Base-by-base conservation (phyloP, 2,888 invertebrate genomes). In the Imbricaverruca yamaguchii region DNA sequence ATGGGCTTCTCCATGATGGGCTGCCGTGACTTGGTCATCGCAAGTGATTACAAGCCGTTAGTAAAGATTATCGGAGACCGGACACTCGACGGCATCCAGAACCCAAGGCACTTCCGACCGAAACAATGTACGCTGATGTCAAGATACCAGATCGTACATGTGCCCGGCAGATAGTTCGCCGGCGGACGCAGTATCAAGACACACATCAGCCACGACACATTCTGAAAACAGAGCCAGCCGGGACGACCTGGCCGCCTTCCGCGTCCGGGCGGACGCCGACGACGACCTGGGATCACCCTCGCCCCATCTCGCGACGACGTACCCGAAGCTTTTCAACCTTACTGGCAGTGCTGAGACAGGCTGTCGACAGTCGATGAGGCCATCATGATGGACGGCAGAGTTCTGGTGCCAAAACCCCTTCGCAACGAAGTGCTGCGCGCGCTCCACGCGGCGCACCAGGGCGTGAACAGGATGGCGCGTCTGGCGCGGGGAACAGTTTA, bases 331-430 rank as follows among this genome's bases (percentile, higher is more conserved):
- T 15, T 81, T 69, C 81, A 81, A 25, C 81, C 81, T 59, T 81
- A 81, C n/a, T 57, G 74, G 81, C 59, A 74, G 25, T 81, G 55
- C 81, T 57, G 57, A 69, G 81, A 55, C 8, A 81, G 77, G 53
- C 74, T 81, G 53, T 81, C 69, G 74, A 12, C 56, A 11, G 59
- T 74, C 25, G 77, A 56, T 15, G 74, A 81, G 39, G 81, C 74
- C 81, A 56, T 81, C 74, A 81, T 81, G 80, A 80, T 80, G 80
- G 11, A 81, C 65, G 77, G 77, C 81, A 69, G 81, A 57, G 59
- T 77, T 59, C 57, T 81, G 81, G 61, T 56, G 56, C 55, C 39
- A 74, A 25, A 74, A 81, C 53, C 67, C 25, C 77, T 77, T 18
- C 74, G 57, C 69, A 74, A 23, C 18, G 77, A 74, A 57, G 69